These are phyloP conservation scores for Thaumetopoea pityocampa DNA, from an alignment of 1,140 invertebrate species.

Conservation along the genomic window DNA sequence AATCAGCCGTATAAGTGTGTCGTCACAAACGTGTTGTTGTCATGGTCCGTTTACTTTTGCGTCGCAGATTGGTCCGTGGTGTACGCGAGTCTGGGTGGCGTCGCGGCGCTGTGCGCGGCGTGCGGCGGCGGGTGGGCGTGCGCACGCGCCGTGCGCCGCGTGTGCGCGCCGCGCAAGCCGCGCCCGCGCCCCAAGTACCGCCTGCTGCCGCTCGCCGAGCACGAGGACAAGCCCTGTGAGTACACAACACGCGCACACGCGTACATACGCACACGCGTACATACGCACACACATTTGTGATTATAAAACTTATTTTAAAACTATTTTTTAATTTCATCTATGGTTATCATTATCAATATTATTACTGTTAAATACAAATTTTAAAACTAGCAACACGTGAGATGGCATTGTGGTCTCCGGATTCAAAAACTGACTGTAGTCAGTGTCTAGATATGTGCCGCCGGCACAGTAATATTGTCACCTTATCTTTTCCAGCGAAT, in stretches of 20 bases:
- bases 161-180: constrained; percentile 38
- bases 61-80: constrained; percentile 59
- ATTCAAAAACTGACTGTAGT: too few relatives aligned
- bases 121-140: constrained; percentile 28
- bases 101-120: constrained; percentile 35
- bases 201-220: constrained; percentile 47
- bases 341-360: neutral
- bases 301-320: too few relatives aligned
- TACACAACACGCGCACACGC: constrained; percentile 15
- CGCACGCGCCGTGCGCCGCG: constrained; percentile 27
- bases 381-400: too few relatives aligned
- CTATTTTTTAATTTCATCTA: too few relatives aligned
- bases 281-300: too few relatives aligned
- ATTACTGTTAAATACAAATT: neutral
- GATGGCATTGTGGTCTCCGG: too few relatives aligned
- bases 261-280: too few relatives aligned
- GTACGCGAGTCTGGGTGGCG: constrained; percentile 53
- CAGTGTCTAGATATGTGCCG: too few relatives aligned
- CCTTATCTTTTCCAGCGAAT: too few relatives aligned
- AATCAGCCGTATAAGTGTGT: too few relatives aligned
- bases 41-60: neutral
- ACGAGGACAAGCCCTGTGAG: constrained; percentile 54
- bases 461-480: too few relatives aligned
- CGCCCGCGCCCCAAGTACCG: constrained; percentile 42
- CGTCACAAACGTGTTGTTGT: too few relatives aligned